Percentiles rank a stretch among this genome's conserved stretches.
phyloP scores from a whole-genome alignment of 2,113 vertebrate genomes.

The Eleginops maclovinus region DNA sequence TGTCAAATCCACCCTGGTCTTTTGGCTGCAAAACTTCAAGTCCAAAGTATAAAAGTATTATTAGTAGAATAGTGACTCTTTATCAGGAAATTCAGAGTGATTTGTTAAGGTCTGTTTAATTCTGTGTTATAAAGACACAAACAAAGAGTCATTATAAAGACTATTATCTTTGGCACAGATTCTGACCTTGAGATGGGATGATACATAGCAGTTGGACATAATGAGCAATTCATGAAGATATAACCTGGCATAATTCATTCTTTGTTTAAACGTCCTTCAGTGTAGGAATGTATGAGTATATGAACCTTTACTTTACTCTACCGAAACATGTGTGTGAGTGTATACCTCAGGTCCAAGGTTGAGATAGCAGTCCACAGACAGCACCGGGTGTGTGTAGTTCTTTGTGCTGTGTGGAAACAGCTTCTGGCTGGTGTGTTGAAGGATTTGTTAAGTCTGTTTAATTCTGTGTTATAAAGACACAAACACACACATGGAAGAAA shows the following conservation, averaged over 20 bases:
- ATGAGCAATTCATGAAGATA: too few species aligned
- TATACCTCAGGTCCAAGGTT: slow-evolving; percentile 95
- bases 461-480: not conserved
- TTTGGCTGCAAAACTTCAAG: not conserved
- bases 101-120: not conserved
- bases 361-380: slow-evolving; percentile 96
- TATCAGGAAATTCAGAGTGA: not conserved
- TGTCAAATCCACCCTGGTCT: not conserved
- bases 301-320: too few species aligned
- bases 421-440: slow-evolving; percentile 93
- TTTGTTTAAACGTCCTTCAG: too few species aligned
- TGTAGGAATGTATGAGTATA: too few species aligned
- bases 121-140: slow-evolving; percentile 7
- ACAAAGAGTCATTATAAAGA: too few species aligned
- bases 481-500: slow-evolving; percentile 14
- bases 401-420: slow-evolving; percentile 93
- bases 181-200: too few species aligned
- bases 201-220: too few species aligned
- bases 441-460: too few species aligned
- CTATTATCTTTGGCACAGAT: too few species aligned
- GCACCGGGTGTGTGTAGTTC: slow-evolving; percentile 90
- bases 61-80: not conserved
- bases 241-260: too few species aligned
- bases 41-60: not conserved
- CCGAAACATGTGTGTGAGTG: too few species aligned